Base-by-base conservation (phyloP, 2,797 vertebrate species). In the Xiphophorus birchmanni region DNA sequence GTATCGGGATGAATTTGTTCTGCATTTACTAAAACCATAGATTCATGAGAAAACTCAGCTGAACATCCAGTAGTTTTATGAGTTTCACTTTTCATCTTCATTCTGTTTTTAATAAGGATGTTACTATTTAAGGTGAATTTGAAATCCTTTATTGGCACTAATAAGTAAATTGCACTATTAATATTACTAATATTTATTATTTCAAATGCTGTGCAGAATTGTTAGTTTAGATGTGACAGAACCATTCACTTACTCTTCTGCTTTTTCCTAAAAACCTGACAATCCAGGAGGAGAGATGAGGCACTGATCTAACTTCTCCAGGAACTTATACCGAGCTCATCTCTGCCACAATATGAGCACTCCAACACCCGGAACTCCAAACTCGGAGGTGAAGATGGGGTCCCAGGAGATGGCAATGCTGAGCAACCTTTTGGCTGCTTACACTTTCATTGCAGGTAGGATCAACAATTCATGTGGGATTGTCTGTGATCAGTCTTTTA, bases 381-480 rank as follows among this genome's bases (percentile, higher is more conserved):
- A 90, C 86, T 91, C 93, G 84, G 97, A 97, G 84, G 94, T 94
- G 0, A 95, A 90, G 8, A 82, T 90, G 80, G 92, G 94, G 72
- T 95, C 95, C 90, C 85, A 95, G 0, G 93, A 98, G 88, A 99
- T 99, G 97, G 96, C 97, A n/a, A 85, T 98, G 84, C 95, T 99
- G 82, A 99, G 97, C 96, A 98, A 97, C 91, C 87, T 98, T 80
- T 89, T 99, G 86, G 97, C 97, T 17, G 96, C 97, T 11, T 99
- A 96, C 82, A 97, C 97, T 85, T 98, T 97, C 83, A 93, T 99
- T 84, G 95, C 96, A 95, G 98, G 98, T 86, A 77, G 81, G 3
- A 47, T 50, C 97, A 91, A 0, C 47, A 78, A 47, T 0, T 32
- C 54, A 21, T 21, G 32, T 4, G 32, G 32, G 60, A 4, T 58